These are phyloP conservation scores for Heliconius charithonia DNA, from an alignment of 2,888 invertebrate species.

Conservation along the genomic window DNA sequence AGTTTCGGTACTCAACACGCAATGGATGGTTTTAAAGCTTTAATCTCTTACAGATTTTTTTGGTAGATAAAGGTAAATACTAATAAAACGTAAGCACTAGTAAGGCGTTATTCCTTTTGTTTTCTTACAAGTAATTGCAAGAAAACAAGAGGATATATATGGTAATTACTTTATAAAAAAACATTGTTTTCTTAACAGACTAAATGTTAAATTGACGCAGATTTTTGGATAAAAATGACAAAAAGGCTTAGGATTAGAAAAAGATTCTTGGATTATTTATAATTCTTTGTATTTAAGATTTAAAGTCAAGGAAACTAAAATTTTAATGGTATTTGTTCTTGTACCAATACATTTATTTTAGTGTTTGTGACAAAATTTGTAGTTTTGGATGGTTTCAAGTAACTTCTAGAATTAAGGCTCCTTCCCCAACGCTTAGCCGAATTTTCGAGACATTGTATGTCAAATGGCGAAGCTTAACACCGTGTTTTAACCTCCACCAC, in stretches of 20 bases:
- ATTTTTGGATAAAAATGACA: neutral
- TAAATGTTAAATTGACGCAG: constrained; percentile 12
- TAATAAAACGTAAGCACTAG: no score
- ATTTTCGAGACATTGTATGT: neutral
- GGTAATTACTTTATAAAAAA: no score
- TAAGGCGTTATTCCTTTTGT: no score
- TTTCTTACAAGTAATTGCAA: no score
- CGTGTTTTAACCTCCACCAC: no score
- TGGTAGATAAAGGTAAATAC: no score
- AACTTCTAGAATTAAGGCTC: neutral
- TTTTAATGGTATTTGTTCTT: neutral
- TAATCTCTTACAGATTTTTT: no score
- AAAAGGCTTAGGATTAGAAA: neutral
- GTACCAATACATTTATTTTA: neutral
- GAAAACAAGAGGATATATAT: no score
- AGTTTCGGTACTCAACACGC: no score
- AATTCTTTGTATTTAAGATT: neutral
- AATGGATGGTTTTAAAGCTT: no score
- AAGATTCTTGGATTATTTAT: neutral
- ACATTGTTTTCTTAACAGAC: no score
- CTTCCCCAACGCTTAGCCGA: neutral
- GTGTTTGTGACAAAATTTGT: neutral
- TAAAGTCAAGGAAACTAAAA: neutral
- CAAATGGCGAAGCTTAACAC: no score
- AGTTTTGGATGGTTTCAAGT: neutral